A percentile compares a stretch with the other conserved stretches of the same genome.
These are phyloP conservation scores for Rhizoglyphus robini DNA, from an alignment of 1,140 invertebrate genomes.

Conservation along the genomic window DNA sequence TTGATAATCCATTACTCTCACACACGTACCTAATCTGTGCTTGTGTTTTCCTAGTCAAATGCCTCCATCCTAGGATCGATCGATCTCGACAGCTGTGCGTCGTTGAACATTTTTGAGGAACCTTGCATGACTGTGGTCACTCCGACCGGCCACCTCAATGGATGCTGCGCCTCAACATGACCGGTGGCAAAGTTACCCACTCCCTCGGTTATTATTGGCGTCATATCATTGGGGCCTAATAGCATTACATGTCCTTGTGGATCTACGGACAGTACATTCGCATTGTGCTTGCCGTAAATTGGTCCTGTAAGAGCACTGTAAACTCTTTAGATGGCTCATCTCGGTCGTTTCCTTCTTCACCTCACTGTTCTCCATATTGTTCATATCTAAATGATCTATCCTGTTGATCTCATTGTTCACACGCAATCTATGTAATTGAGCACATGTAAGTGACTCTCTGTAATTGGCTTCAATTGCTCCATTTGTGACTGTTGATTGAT, in stretches of 20 bases:
- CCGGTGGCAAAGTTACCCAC: background rate
- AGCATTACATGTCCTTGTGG: too few relatives aligned
- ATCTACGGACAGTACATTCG: too few relatives aligned
- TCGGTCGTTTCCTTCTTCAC: background rate
- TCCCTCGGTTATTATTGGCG: background rate
- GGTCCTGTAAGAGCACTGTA: background rate
- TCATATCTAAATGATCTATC: too few relatives aligned
- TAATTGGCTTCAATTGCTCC: slow-evolving; percentile 11
- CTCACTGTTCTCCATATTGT: too few relatives aligned
- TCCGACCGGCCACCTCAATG: background rate
- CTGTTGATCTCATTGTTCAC: too few relatives aligned
- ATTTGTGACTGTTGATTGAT: slow-evolving; percentile 9
- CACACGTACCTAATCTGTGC: slow-evolving; percentile 6
- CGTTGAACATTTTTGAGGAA: slow-evolving; percentile 3
- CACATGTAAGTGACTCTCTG: background rate
- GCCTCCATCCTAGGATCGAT: too few relatives aligned
- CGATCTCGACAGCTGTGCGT: too few relatives aligned
- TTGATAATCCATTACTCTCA: background rate
- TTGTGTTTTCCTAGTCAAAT: background rate
- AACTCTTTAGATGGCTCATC: background rate
- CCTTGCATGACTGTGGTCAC: background rate
- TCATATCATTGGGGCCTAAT: background rate
- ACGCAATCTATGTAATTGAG: background rate
- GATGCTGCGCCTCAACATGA: background rate
- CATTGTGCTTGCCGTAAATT: background rate